A percentile compares a stretch with the other conserved stretches of the same genome.
Evolutionary conservation across 30 jellyfish, hydroid and myxozoan species (phyloP).

Genomic region (Turritopsis dohrnii): DNA sequence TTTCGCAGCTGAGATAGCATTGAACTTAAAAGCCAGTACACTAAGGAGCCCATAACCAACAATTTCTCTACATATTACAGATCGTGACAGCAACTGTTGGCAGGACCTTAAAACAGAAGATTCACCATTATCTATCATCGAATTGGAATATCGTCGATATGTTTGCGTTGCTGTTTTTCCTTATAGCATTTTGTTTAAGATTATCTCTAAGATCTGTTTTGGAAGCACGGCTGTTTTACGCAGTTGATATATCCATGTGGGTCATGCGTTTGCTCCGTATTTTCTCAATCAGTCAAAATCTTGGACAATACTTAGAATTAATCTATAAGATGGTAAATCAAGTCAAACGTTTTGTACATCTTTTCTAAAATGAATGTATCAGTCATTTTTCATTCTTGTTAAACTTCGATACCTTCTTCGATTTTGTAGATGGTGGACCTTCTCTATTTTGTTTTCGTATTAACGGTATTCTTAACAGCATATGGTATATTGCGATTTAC

Average conservation of each 20-base stretch:
- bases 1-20: too few relatives aligned
- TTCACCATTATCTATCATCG: not conserved
- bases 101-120: not conserved
- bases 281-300: slow-evolving; percentile 65
- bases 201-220: slow-evolving; percentile 19
- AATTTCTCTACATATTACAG: not conserved
- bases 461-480: slow-evolving; percentile 10
- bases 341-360: not conserved
- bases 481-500: slow-evolving; percentile 14
- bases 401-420: not conserved
- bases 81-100: not conserved
- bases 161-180: slow-evolving; percentile 52
- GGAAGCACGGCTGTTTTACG: slow-evolving; percentile 50
- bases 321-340: slow-evolving; percentile 64
- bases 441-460: slow-evolving; percentile 7
- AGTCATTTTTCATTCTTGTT: not conserved
- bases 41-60: too few relatives aligned
- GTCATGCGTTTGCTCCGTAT: slow-evolving; percentile 59
- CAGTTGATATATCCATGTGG: slow-evolving; percentile 81
- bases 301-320: slow-evolving; percentile 85
- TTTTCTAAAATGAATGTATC: not conserved
- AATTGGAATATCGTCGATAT: slow-evolving; percentile 75
- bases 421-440: slow-evolving; percentile 2
- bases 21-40: too few relatives aligned
- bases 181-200: slow-evolving; percentile 54